Percentiles rank a stretch among this genome's conserved stretches.
phyloP scores from a whole-genome alignment of 2,888 invertebrate genomes.

The Parnassius mnemosyne region DNA sequence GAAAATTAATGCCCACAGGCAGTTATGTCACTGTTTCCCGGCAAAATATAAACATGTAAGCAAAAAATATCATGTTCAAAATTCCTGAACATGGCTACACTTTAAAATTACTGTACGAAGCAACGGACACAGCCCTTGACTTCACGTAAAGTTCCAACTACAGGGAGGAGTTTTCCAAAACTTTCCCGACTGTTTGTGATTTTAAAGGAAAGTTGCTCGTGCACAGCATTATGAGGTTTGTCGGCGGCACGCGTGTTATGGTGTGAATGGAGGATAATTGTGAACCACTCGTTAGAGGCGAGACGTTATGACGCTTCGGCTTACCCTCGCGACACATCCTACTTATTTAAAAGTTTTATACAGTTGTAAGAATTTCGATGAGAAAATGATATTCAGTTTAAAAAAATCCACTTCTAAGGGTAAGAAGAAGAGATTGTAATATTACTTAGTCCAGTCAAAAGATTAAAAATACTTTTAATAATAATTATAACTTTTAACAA shows the following conservation, averaged over 20 bases:
- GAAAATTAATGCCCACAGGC: no score
- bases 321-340: neutral
- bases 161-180: constrained; percentile 70
- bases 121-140: neutral
- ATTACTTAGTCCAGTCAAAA: no score
- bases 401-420: no score
- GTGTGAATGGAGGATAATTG: constrained; percentile 47
- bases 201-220: constrained; percentile 72
- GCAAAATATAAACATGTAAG: no score
- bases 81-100: constrained; percentile 8
- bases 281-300: constrained; percentile 32
- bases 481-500: no score
- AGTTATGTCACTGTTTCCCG: no score
- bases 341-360: neutral
- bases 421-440: no score
- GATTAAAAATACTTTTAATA: no score
- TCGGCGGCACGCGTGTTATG: constrained; percentile 39
- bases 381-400: no score
- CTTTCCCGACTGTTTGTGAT: constrained; percentile 76
- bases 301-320: neutral
- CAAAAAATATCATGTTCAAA: neutral
- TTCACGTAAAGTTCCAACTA: constrained; percentile 14
- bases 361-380: no score
- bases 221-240: constrained; percentile 69
- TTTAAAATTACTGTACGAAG: constrained; percentile 4